These are phyloP conservation scores for Stylophora pistillata DNA, from an alignment of 64 coral and sea anemone genomes.

Conservation along the genomic window DNA sequence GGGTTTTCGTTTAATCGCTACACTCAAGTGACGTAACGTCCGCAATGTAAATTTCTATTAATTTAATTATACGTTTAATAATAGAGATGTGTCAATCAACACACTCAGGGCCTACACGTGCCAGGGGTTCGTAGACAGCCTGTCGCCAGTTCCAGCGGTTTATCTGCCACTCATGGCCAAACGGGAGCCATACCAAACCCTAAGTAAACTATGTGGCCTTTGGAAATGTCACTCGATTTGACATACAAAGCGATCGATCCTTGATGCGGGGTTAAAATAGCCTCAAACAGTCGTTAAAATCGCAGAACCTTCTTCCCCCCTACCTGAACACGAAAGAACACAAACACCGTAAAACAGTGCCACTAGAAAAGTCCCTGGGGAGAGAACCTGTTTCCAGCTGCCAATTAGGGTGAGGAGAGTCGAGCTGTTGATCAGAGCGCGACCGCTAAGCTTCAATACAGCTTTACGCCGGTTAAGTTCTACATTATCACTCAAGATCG, in stretches of 20 bases:
- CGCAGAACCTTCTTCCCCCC: background rate
- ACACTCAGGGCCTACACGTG: conserved; percentile 66
- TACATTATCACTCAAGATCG: conserved; percentile 27
- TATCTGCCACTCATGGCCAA: conserved; percentile 71
- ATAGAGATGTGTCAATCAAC: conserved; percentile 91
- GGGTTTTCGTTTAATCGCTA: background rate
- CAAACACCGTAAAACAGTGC: conserved; percentile 33
- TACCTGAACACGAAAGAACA: background rate
- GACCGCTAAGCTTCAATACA: background rate
- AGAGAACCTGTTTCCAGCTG: conserved; percentile 29
- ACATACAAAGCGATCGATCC: background rate
- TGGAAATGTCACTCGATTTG: conserved; percentile 29
- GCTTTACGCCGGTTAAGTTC: background rate
- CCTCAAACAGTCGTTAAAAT: background rate
- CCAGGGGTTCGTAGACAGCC: conserved; percentile 65
- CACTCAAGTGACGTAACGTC: conserved; percentile 72
- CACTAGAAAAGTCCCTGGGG: conserved; percentile 49
- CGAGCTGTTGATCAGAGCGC: background rate
- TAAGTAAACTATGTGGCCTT: conserved; percentile 51
- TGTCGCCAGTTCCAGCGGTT: conserved; percentile 85
- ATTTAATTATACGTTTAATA: conserved; percentile 97
- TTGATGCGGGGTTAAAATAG: background rate
- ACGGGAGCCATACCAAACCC: conserved; percentile 17
- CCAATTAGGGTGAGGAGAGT: conserved; percentile 26
- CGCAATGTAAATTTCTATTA: conserved; percentile 88